Percentiles rank a stretch among this genome's conserved stretches.
Evolutionary conservation across 2,797 vertebrate species (phyloP).

Genomic region (Taenioides sp.): DNA sequence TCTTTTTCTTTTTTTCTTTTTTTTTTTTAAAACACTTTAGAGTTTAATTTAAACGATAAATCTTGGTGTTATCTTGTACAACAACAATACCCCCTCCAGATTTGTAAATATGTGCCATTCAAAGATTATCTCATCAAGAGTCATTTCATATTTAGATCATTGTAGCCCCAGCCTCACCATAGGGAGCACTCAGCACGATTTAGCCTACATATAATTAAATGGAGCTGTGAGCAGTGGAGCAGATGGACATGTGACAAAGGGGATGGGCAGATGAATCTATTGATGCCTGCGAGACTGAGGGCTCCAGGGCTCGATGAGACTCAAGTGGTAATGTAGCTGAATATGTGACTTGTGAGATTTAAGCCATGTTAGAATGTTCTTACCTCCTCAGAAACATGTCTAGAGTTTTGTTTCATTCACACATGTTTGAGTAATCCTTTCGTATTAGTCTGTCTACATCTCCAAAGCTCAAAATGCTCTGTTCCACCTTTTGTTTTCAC

Average conservation of each 20-base stretch:
- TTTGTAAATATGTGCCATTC: slow-evolving; percentile 3
- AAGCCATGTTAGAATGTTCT: too few relatives aligned
- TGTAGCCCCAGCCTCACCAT: neutral
- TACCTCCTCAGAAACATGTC: too few relatives aligned
- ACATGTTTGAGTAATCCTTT: too few relatives aligned
- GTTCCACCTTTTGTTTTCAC: too few relatives aligned
- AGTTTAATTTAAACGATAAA: neutral
- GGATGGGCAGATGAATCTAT: slow-evolving; percentile 28
- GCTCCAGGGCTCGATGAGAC: slow-evolving; percentile 19
- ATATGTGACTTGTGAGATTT: neutral
- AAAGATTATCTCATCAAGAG: slow-evolving; percentile 3
- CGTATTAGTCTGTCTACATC: too few relatives aligned
- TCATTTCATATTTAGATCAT: slow-evolving; percentile 8
- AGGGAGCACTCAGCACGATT: neutral
- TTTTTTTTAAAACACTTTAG: neutral
- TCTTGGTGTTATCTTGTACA: neutral
- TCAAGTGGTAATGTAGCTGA: neutral
- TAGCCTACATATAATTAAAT: slow-evolving; percentile 14
- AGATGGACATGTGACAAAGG: slow-evolving; percentile 58
- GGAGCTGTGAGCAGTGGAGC: slow-evolving; percentile 21
- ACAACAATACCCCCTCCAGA: neutral
- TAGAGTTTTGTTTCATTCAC: too few relatives aligned
- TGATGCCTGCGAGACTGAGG: slow-evolving; percentile 27
- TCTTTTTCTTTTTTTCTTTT: neutral
- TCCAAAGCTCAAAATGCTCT: too few relatives aligned